Conservation (phyloP, 2,888 invertebrate species). For the Aethes cnicana region DNA sequence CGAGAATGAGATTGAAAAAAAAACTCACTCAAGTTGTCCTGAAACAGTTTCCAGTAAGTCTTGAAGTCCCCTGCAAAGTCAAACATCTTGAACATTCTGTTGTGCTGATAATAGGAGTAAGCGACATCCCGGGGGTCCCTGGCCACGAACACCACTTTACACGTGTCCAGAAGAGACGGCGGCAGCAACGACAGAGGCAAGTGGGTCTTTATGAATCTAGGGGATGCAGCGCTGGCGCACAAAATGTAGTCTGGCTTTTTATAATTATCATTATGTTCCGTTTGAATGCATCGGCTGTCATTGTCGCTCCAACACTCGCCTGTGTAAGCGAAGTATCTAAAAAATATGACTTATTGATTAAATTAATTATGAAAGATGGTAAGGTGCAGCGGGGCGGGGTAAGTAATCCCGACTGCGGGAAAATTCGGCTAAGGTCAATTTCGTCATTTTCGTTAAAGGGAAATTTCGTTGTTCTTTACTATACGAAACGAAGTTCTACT, state of each 20-base stretch:
- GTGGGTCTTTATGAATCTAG: slow-evolving; percentile 86
- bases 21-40: slow-evolving; percentile 79
- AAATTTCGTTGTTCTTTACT: no score
- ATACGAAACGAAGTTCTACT: no score
- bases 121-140: slow-evolving; percentile 89
- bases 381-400: no score
- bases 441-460: no score
- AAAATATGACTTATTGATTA: no score
- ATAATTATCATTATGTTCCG: no score
- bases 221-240: slow-evolving; percentile 45
- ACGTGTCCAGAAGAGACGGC: slow-evolving; percentile 60
- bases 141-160: slow-evolving; percentile 79
- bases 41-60: slow-evolving; percentile 82
- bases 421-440: no score
- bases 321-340: no score
- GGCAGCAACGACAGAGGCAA: slow-evolving; percentile 86
- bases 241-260: no score
- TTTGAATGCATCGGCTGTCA: neutral
- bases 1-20: no score
- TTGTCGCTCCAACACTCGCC: neutral
- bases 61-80: slow-evolving; percentile 81
- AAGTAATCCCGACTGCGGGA: no score
- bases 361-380: no score
- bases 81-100: slow-evolving; percentile 80
- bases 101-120: slow-evolving; percentile 87